Evolutionary conservation across 2,113 vertebrate species (phyloP), one percentile per base, ranked within the genome.

Genomic region (Elanus axillaris): DNA sequence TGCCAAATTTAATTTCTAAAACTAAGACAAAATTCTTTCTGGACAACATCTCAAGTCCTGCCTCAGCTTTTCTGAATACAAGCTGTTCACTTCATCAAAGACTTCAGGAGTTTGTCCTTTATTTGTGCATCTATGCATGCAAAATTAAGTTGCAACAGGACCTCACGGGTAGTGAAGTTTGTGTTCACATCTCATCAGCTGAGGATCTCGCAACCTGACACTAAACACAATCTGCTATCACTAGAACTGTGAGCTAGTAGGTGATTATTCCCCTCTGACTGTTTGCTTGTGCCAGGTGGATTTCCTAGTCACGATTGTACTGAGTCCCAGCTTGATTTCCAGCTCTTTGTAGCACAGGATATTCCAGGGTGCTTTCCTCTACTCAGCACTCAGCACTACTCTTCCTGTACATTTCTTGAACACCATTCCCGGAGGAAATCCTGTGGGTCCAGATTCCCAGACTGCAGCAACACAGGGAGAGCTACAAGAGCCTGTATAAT

Each of bases 331-430:
- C 72, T 74, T 84, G 86, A 63, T 43, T 81, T 82, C 60, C 69
- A 95, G 62, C 40, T 78, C 75, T 80, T 81, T 66, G 80, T 19
- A 92, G 74, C 40, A 87, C 80, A 91, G 86, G 69, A 93, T 89
- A 87, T 89, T 69, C 58, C 88, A 59, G 47, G 29, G 32, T 68
- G 56, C 82, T 71, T 88, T 81, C 60, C 63, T 80, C 72, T 76
- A 16, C 45, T 80, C 64, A 40, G 45, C 29, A 9, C 72, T 79
- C 29, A 1, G 75, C 60, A 76, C 55, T 84, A 21, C n/a, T 92
- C 63, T 91, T 96, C 79, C 79, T 84, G 89, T 34, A 63, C 1
- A 0, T 29, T 84, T 78, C 86, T 81, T 74, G 60, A 89, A 75
- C 34, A 1, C 47, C 56, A 72, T 50, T 94, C 56, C 87, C 0